phyloP scores from a whole-genome alignment of 2,113 vertebrate species.

The Ancistrus triradiatus region DNA sequence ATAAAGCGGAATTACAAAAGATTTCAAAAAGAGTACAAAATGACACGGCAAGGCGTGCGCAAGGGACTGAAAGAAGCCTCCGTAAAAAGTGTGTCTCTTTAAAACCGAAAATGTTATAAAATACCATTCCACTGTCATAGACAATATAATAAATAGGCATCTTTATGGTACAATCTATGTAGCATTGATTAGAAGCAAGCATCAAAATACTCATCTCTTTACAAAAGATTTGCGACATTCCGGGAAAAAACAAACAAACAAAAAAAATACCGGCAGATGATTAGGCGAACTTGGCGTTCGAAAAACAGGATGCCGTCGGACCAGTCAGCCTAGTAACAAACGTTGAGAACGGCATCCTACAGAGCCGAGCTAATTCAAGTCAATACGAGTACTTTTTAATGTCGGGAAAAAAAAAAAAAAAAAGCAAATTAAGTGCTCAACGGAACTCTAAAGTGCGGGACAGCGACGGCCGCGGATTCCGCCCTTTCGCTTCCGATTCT shows the following conservation, averaged over 20 bases:
- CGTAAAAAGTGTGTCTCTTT: conserved; percentile 62
- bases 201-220: conserved; percentile 60
- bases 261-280: conserved; percentile 18
- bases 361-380: conserved; percentile 46
- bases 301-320: conserved; percentile 45
- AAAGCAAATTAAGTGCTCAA: conserved; percentile 42
- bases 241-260: conserved; percentile 32
- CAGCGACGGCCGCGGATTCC: conserved; percentile 22
- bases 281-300: conserved; percentile 7
- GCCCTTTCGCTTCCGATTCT: conserved; percentile 28
- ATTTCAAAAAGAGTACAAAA: conserved; percentile 89
- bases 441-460: conserved; percentile 44
- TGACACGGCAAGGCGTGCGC: conserved; percentile 79
- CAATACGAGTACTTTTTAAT: conserved; percentile 8
- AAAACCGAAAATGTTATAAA: conserved; percentile 70
- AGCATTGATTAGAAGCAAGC: conserved; percentile 57
- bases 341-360: conserved; percentile 7
- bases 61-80: conserved; percentile 70
- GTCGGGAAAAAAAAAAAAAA: too few relatives aligned
- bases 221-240: conserved; percentile 56
- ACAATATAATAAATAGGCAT: conserved; percentile 63
- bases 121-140: conserved; percentile 73
- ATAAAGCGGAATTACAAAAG: conserved; percentile 92
- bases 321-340: background rate
- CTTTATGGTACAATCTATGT: conserved; percentile 57